Conservation (phyloP, 2,113 vertebrate genomes). For the Anser cygnoides region DNA sequence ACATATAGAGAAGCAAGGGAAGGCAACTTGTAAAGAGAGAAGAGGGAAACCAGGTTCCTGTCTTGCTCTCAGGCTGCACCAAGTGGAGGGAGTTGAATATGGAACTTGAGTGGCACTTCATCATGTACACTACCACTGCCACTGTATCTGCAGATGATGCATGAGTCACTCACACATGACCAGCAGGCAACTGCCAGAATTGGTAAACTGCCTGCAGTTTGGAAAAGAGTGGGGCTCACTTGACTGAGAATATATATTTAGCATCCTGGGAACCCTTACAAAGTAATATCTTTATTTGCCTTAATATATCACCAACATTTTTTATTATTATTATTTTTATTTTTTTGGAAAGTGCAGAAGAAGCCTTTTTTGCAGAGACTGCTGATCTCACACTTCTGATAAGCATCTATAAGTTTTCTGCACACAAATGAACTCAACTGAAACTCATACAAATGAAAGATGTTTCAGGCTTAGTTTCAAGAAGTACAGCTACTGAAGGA, state of each 20-base stretch:
- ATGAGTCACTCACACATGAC: slow-evolving; percentile 31
- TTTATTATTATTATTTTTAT: neutral
- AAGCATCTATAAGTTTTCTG: neutral
- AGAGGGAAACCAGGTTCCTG: neutral
- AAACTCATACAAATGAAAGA: neutral
- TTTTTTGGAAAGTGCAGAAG: neutral
- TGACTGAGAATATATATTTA: neutral
- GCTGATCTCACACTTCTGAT: neutral
- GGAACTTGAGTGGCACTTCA: neutral
- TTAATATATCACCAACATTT: neutral
- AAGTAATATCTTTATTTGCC: neutral
- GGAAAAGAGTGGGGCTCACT: neutral
- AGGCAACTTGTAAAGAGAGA: neutral
- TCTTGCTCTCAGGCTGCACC: neutral
- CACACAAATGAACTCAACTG: neutral
- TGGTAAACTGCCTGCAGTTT: neutral
- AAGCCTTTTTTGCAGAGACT: neutral
- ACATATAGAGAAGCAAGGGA: neutral
- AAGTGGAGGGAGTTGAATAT: neutral
- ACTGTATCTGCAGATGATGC: neutral
- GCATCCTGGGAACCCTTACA: neutral
- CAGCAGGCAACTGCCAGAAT: neutral
- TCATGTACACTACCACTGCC: neutral
- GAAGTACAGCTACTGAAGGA: neutral
- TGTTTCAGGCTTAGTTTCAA: neutral